These are phyloP conservation scores for Antitype chi DNA, from an alignment of 2,888 invertebrate species.

Conservation along the genomic window DNA sequence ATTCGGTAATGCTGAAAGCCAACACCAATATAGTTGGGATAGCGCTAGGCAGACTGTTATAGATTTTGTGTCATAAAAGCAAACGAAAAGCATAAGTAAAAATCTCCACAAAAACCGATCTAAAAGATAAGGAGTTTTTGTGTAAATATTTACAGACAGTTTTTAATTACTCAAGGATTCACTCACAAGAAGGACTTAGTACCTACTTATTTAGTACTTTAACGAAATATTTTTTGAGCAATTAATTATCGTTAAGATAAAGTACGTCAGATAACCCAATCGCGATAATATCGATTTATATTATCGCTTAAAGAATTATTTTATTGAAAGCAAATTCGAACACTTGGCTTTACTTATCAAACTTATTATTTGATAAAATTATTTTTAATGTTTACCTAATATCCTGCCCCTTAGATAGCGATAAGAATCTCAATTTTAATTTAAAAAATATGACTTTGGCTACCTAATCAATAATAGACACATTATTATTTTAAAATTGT, in stretches of 20 bases:
- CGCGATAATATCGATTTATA: conserved; percentile 74
- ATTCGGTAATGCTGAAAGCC: too few species aligned
- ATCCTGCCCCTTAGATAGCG: conserved; percentile 44
- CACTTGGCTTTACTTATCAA: conserved; percentile 56
- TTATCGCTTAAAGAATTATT: conserved; percentile 58
- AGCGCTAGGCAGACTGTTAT: too few species aligned
- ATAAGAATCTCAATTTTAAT: conserved; percentile 35
- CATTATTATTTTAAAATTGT: too few species aligned
- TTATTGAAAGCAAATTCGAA: conserved; percentile 58
- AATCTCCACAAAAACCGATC: background rate
- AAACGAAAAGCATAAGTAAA: background rate
- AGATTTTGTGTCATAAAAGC: too few species aligned
- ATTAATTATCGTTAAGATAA: conserved; percentile 79
- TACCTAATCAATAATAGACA: background rate
- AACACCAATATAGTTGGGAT: too few species aligned
- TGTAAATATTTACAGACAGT: background rate
- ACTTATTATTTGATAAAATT: conserved; percentile 45
- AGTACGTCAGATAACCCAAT: conserved; percentile 74
- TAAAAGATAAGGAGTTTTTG: too few species aligned
- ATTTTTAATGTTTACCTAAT: conserved; percentile 43
- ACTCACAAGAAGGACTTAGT: conserved; percentile 24
- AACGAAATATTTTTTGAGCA: conserved; percentile 65
- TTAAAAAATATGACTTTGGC: background rate
- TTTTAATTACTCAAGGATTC: conserved; percentile 32
- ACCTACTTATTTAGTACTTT: conserved; percentile 16